Conservation (phyloP, 2,113 vertebrate genomes). For the Nerophis ophidion region DNA sequence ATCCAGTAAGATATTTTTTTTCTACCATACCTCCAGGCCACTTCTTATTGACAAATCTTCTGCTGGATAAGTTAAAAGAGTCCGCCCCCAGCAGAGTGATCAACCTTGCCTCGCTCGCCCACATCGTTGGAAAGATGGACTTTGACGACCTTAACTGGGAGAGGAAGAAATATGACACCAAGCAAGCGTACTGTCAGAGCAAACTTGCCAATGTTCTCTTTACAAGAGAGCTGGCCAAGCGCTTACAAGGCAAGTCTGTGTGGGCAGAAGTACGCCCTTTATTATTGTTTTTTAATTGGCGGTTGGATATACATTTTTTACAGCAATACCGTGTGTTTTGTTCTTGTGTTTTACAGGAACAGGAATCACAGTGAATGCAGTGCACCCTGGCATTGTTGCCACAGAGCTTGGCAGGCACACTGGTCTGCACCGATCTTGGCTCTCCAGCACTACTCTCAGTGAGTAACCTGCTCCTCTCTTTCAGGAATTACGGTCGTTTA, state of each 20-base stretch:
- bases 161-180: slow-evolving; percentile 77
- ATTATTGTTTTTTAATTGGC: slow-evolving; percentile 33
- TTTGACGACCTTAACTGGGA: slow-evolving; percentile 84
- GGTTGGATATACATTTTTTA: slow-evolving; percentile 30
- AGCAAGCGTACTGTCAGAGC: slow-evolving; percentile 85
- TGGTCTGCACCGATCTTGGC: slow-evolving; percentile 74
- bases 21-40: slow-evolving; percentile 66
- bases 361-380: slow-evolving; percentile 75
- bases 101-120: slow-evolving; percentile 81
- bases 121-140: slow-evolving; percentile 77
- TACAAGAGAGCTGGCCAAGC: slow-evolving; percentile 77
- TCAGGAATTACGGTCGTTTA: too few relatives aligned
- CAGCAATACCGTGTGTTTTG: slow-evolving; percentile 24
- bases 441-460: slow-evolving; percentile 77
- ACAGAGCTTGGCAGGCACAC: slow-evolving; percentile 83
- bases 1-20: not conserved
- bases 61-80: slow-evolving; percentile 79
- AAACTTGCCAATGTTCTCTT: slow-evolving; percentile 83
- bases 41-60: slow-evolving; percentile 81
- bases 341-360: slow-evolving; percentile 64
- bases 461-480: slow-evolving; percentile 40
- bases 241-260: slow-evolving; percentile 71
- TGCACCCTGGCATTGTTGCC: slow-evolving; percentile 80
- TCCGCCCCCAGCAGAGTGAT: slow-evolving; percentile 78
- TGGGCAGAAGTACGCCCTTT: slow-evolving; percentile 40